phyloP scores from a whole-genome alignment of 2,113 vertebrate species.

The Ifrita kowaldi region DNA sequence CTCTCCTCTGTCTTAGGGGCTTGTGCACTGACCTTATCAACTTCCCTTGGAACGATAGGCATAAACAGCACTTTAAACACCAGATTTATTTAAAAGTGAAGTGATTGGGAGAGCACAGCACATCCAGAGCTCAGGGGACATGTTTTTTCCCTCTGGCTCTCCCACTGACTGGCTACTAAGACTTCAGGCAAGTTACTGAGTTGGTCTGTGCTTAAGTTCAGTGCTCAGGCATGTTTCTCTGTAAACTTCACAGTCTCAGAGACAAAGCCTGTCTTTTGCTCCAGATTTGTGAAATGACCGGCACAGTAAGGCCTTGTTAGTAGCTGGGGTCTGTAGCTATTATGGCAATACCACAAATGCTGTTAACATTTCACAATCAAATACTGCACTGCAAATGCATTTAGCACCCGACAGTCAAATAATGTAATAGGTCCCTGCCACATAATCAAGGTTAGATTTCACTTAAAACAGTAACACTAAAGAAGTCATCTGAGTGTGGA shows the following conservation, averaged over 20 bases:
- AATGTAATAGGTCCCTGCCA: neutral
- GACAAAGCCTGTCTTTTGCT: neutral
- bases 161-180: neutral
- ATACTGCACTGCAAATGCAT: neutral
- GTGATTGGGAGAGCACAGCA: neutral
- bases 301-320: neutral
- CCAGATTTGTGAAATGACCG: neutral
- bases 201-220: neutral
- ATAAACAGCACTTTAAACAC: slow-evolving; percentile 35
- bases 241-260: neutral
- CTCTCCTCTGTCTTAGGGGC: neutral
- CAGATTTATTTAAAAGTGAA: slow-evolving; percentile 12
- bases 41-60: neutral
- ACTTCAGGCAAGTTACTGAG: neutral
- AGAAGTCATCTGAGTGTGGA: neutral
- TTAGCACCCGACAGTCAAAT: neutral
- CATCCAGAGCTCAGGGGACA: neutral
- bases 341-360: neutral
- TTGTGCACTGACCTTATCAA: slow-evolving; percentile 50
- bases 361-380: neutral
- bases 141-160: neutral
- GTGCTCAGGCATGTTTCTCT: neutral
- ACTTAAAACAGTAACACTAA: neutral
- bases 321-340: neutral
- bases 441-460: neutral